Evolutionary conservation across 1,140 invertebrate species (phyloP).

Genomic region (Uloborus diversus): DNA sequence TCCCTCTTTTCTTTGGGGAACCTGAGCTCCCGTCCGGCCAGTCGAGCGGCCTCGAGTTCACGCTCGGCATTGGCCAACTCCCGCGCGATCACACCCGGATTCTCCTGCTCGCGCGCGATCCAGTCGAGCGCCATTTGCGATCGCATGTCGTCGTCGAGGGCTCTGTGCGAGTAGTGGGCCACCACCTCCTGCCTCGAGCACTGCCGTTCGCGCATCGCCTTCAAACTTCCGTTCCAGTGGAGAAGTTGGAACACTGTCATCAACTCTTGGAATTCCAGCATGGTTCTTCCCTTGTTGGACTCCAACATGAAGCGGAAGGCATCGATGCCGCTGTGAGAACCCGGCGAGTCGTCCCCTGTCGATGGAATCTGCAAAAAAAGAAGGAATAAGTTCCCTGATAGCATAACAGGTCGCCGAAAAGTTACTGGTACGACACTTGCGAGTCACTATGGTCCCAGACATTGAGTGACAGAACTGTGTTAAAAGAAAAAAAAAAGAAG

Average conservation of each 20-base stretch:
- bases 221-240: slow-evolving; percentile 95
- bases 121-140: slow-evolving; percentile 95
- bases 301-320: slow-evolving; percentile 96
- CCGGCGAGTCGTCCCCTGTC: slow-evolving; percentile 71
- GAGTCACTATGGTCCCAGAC: no score
- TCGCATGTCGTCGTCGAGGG: slow-evolving; percentile 91
- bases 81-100: slow-evolving; percentile 78
- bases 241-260: slow-evolving; percentile 96
- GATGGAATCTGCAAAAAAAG: slow-evolving; percentile 16
- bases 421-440: no score
- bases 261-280: slow-evolving; percentile 95
- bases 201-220: slow-evolving; percentile 86
- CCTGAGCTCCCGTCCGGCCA: slow-evolving; percentile 87
- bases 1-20: slow-evolving; percentile 97
- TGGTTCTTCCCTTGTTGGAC: slow-evolving; percentile 89
- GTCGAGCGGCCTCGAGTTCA: slow-evolving; percentile 87
- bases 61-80: slow-evolving; percentile 85
- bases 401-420: no score
- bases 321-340: slow-evolving; percentile 76
- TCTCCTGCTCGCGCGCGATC: slow-evolving; percentile 88
- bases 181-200: slow-evolving; percentile 95
- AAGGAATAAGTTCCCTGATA: no score
- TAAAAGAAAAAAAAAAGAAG: no score
- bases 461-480: no score
- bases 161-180: slow-evolving; percentile 89